These are phyloP conservation scores for Scotopteryx bipunctaria DNA, from an alignment of 2,888 invertebrate genomes.

Conservation along the genomic window DNA sequence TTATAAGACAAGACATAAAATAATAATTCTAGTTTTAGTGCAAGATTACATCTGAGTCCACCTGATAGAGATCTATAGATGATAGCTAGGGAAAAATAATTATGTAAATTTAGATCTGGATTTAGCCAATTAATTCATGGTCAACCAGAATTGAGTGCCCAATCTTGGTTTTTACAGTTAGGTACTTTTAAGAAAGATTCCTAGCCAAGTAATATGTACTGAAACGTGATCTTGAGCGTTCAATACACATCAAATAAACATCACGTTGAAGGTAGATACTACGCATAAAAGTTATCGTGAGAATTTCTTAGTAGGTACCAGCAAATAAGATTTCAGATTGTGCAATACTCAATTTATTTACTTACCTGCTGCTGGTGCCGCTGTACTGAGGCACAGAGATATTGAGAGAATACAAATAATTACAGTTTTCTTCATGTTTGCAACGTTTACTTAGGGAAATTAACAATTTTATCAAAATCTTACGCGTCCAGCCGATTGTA, in stretches of 20 bases:
- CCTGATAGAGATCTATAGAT: not conserved
- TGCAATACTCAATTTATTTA: slow-evolving; percentile 33
- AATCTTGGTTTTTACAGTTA: not conserved
- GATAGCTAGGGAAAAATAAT: slow-evolving; percentile 8
- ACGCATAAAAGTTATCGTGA: slow-evolving; percentile 48
- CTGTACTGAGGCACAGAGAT: slow-evolving; percentile 57
- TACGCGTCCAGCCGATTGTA: slow-evolving; percentile 38
- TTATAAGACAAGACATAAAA: no score
- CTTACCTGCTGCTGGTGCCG: slow-evolving; percentile 52
- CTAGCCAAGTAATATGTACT: no score
- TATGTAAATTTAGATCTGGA: slow-evolving; percentile 16
- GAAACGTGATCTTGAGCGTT: slow-evolving; percentile 3
- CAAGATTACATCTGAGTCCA: not conserved
- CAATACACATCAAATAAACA: slow-evolving; percentile 26
- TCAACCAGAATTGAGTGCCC: slow-evolving; percentile 20
- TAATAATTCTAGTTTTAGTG: not conserved
- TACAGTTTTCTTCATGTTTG: slow-evolving; percentile 64
- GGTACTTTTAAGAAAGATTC: not conserved
- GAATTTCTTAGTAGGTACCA: slow-evolving; percentile 55
- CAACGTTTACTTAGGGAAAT: slow-evolving; percentile 33
- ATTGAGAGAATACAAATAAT: slow-evolving; percentile 67
- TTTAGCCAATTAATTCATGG: slow-evolving; percentile 23
- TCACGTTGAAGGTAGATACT: slow-evolving; percentile 38
- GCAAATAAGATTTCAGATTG: slow-evolving; percentile 16
- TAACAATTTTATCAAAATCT: slow-evolving; percentile 26